Evolutionary conservation across 2,888 invertebrate species (phyloP).

Genomic region (Rhingia rostrata): DNA sequence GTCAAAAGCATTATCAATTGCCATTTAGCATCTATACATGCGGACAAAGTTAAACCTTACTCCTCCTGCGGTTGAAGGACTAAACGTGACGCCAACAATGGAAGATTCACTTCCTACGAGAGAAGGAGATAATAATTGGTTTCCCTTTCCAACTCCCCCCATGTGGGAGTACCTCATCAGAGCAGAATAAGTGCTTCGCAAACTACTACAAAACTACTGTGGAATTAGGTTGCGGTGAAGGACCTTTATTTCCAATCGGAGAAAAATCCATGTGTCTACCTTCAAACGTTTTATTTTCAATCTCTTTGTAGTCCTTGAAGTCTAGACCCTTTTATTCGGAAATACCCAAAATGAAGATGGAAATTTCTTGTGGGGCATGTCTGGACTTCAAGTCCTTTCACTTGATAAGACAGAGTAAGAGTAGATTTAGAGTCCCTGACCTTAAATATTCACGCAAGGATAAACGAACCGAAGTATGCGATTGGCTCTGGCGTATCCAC

Average conservation of each 20-base stretch:
- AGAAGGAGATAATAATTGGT: slow-evolving; percentile 49
- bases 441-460: slow-evolving; percentile 37
- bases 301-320: slow-evolving; percentile 12
- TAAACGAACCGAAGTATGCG: slow-evolving; percentile 1
- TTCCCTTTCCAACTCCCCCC: background rate
- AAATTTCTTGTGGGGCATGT: slow-evolving; percentile 16
- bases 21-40: slow-evolving; percentile 51
- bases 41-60: slow-evolving; percentile 40
- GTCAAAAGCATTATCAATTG: slow-evolving; percentile 49
- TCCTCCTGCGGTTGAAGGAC: slow-evolving; percentile 6
- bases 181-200: slow-evolving; percentile 30
- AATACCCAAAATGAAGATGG: slow-evolving; percentile 24
- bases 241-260: slow-evolving; percentile 37
- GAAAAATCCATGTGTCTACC: no score
- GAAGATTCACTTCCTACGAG: slow-evolving; percentile 48
- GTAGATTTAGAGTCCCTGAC: slow-evolving; percentile 57
- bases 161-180: slow-evolving; percentile 7
- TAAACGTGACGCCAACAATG: slow-evolving; percentile 71
- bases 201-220: slow-evolving; percentile 16
- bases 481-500: background rate
- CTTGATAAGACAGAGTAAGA: slow-evolving; percentile 7
- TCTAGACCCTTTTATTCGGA: slow-evolving; percentile 50
- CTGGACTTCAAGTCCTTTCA: background rate
- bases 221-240: slow-evolving; percentile 68
- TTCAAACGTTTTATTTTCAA: background rate